A percentile compares a stretch with the other conserved stretches of the same genome.
These are phyloP conservation scores for Catajapyx aquilonaris DNA, from an alignment of 1,140 invertebrate species.

Conservation along the genomic window DNA sequence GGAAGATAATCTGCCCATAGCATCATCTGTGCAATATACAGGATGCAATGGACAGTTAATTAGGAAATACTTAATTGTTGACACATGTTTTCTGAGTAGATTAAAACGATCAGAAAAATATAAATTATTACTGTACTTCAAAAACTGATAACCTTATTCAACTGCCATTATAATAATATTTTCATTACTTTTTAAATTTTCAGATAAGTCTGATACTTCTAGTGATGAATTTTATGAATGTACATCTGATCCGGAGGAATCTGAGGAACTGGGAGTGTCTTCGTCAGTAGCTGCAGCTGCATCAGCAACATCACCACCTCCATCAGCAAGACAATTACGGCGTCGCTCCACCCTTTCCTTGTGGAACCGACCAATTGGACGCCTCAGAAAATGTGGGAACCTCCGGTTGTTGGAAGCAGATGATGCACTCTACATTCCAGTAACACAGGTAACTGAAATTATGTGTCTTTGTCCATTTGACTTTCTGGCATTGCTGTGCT, in stretches of 20 bases:
- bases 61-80: too few species aligned
- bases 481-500: not conserved
- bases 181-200: too few species aligned
- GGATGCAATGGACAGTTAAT: too few species aligned
- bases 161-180: too few species aligned
- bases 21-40: too few species aligned
- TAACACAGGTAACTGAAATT: constrained; percentile 42
- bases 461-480: constrained; percentile 1
- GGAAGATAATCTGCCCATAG: too few species aligned
- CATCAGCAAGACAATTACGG: constrained; percentile 7
- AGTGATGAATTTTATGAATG: constrained; percentile 75
- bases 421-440: constrained; percentile 58
- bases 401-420: constrained; percentile 41
- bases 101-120: too few species aligned
- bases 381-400: constrained; percentile 41
- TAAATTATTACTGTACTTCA: too few species aligned
- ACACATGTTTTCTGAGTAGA: too few species aligned
- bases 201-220: constrained; percentile 14
- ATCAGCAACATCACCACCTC: constrained; percentile 11
- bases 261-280: constrained; percentile 29
- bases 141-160: too few species aligned
- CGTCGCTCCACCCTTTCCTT: constrained; percentile 24
- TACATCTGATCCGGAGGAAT: constrained; percentile 4
- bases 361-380: constrained; percentile 48
- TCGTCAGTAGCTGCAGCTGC: constrained; percentile 20